A percentile compares a stretch with the other conserved stretches of the same genome.
phyloP scores from a whole-genome alignment of 2,888 invertebrate species.

The Strigamia crassipes region DNA sequence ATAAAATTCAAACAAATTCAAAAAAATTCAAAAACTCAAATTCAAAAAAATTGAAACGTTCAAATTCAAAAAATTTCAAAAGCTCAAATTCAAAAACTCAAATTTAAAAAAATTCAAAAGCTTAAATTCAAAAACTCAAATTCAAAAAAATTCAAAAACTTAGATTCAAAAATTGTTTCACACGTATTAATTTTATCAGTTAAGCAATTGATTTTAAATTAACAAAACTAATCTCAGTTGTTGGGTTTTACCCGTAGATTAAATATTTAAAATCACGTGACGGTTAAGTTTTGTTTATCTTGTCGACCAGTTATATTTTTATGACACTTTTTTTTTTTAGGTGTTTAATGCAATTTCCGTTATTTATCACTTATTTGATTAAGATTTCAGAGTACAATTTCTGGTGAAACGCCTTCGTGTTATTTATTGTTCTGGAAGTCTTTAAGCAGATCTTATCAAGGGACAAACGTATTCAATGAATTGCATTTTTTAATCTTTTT shows the following conservation, averaged over 20 bases:
- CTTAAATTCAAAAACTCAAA: background rate
- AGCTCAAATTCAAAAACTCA: no score
- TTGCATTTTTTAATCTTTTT: background rate
- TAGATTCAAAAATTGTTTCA: no score
- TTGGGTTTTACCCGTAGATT: background rate
- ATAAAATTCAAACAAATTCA: background rate
- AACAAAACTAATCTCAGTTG: background rate
- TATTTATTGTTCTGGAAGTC: background rate
- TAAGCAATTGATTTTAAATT: background rate
- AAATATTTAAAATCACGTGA: background rate
- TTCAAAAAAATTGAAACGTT: no score
- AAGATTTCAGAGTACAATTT: conserved; percentile 16
- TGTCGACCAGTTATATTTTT: conserved; percentile 13
- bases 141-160: background rate
- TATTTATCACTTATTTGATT: conserved; percentile 7
- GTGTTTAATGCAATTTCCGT: conserved; percentile 19
- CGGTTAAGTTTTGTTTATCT: background rate
- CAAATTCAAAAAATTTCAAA: background rate
- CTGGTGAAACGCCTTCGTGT: background rate
- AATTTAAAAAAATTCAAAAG: background rate
- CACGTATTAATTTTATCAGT: no score
- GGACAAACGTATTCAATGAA: background rate
- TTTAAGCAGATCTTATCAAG: conserved; percentile 2
- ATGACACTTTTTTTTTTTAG: background rate
- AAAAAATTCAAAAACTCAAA: background rate